A percentile compares a stretch with the other conserved stretches of the same genome.
Conservation (phyloP, 2,888 invertebrate genomes). For the Leucophenga maculata region DNA sequence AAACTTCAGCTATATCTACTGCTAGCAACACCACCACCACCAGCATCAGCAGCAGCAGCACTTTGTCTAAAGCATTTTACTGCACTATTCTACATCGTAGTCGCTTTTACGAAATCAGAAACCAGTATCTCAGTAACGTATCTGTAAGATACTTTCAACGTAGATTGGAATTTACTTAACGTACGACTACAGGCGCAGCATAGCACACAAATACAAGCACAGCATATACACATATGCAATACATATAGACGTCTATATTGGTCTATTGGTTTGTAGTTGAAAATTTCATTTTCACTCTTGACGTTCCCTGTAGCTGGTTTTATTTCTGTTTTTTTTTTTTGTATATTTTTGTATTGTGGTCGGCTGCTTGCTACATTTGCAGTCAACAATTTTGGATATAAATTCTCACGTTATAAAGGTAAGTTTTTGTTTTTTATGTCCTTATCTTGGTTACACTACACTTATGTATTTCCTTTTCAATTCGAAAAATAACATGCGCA, state of each 20-base stretch:
- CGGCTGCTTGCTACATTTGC: slow-evolving; percentile 22
- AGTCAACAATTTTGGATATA: slow-evolving; percentile 17
- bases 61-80: slow-evolving; percentile 36
- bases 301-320: too few species aligned
- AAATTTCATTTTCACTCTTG: slow-evolving; percentile 1
- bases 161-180: slow-evolving; percentile 63
- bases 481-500: not conserved
- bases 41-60: not conserved
- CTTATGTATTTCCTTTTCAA: not conserved
- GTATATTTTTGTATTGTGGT: too few species aligned
- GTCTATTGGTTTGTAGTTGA: slow-evolving; percentile 52
- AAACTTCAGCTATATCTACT: not conserved
- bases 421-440: not conserved
- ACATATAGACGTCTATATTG: slow-evolving; percentile 44
- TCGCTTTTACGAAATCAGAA: slow-evolving; percentile 50
- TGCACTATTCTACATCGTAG: slow-evolving; percentile 33
- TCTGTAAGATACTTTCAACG: slow-evolving; percentile 60
- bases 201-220: not conserved
- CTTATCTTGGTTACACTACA: not conserved
- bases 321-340: too few species aligned
- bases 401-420: slow-evolving; percentile 13
- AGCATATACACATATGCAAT: not conserved
- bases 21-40: not conserved
- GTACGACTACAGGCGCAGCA: not conserved
- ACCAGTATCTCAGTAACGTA: slow-evolving; percentile 62